Evolutionary conservation across 1,140 invertebrate genomes (phyloP), one percentile per base, ranked within the genome.

Genomic region (Drosophila albomicans): DNA sequence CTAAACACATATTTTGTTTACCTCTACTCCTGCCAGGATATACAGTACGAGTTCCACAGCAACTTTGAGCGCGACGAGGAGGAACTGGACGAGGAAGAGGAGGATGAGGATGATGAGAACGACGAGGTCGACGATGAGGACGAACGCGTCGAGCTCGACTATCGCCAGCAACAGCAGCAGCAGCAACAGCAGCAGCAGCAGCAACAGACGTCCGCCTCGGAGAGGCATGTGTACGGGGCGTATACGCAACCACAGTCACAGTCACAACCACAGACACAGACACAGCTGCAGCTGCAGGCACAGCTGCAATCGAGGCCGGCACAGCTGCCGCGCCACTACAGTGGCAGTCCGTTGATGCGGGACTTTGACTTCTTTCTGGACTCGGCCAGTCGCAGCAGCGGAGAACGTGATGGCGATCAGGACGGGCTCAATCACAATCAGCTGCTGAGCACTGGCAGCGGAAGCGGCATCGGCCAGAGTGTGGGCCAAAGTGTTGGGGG

Each of bases 331-430:
- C 87, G 84, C 0, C 87, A 91, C 38, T 92, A 91, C 51, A 91
- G 81, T 35, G 85, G 79, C 48, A 92, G 88, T 70, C 91, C 91
- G 1, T 51, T 92, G 43, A 92, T 91, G 78, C 90, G 91, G 16
- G 92, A 92, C 64, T 91, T 92, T 62, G 91, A 92, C 54, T 92
- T 92, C 81, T 92, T 92, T 58, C 77, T 92, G 76, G 92, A 92
- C 63, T 91, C 91, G 43, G 88, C 92, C 54, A 92, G 92, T 58
- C 81, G 89, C 16, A 92, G 92, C 68, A 92, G 91, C 73, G 89
- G 81, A 7, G 91, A 92, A 28, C 78, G 81, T 3, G 76, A 85
- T 0, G 91, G 91, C 30, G 82, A 88, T 6, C 84, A 91, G 70
- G 90, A 91, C 28, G 91, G 89, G 13, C 79, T 92, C 51, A 92